phyloP scores from a whole-genome alignment of 2,888 invertebrate species.

The Campaea margaritaria region DNA sequence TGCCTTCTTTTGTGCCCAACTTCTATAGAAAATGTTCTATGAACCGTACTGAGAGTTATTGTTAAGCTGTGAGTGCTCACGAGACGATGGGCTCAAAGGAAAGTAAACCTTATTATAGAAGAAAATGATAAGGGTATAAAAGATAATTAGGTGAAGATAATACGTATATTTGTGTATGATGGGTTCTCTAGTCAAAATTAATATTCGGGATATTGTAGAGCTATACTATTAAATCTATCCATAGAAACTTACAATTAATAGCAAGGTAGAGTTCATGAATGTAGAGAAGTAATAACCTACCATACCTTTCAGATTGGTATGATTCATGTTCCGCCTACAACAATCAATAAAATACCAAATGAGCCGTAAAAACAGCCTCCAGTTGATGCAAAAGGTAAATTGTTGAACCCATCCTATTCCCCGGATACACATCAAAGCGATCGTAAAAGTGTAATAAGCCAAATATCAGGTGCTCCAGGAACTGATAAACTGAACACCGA shows the following conservation, averaged over 20 bases:
- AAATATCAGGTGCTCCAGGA: conserved; percentile 31
- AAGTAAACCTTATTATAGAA: not conserved
- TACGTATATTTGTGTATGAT: too few species aligned
- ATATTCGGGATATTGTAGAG: not conserved
- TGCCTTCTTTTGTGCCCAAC: not conserved
- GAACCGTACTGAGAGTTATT: conserved; percentile 5
- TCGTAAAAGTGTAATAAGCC: conserved; percentile 36
- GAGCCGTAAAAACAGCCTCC: conserved; percentile 34
- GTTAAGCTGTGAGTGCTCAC: not conserved
- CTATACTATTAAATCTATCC: too few species aligned
- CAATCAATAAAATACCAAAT: conserved; percentile 30
- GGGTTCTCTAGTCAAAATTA: too few species aligned
- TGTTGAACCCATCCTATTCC: conserved; percentile 17
- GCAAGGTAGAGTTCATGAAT: too few species aligned
- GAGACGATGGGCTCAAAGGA: not conserved
- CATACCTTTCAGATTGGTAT: conserved; percentile 1
- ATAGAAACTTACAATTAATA: too few species aligned
- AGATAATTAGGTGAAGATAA: too few species aligned
- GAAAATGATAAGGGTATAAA: too few species aligned
- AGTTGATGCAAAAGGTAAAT: conserved; percentile 27
- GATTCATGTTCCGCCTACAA: conserved; percentile 5
- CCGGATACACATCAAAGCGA: conserved; percentile 30
- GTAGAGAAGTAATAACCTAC: conserved; percentile 4
- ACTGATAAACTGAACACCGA: conserved; percentile 22
- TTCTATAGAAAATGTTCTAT: conserved; percentile 10